Evolutionary conservation across 2,797 vertebrate species (phyloP).

Genomic region (Melanogrammus aeglefinus): DNA sequence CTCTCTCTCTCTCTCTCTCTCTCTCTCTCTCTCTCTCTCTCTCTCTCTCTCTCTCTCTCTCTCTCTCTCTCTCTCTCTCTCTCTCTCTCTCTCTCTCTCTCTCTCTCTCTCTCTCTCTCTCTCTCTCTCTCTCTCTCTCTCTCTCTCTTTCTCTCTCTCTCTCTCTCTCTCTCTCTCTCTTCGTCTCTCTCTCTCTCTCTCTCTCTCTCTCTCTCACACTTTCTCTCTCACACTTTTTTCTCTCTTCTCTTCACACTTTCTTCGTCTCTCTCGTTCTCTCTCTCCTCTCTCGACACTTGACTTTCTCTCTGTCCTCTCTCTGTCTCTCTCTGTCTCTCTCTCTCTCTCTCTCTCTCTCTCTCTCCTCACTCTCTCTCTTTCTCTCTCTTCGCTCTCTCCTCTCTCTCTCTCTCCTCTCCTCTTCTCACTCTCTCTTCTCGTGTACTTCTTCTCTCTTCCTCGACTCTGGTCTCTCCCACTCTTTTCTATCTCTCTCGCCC

Average conservation of each 20-base stretch:
- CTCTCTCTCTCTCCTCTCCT: conserved; percentile 30
- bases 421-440: too few species aligned
- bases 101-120: too few species aligned
- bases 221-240: too few species aligned
- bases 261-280: background rate
- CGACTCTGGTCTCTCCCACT: background rate
- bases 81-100: too few species aligned
- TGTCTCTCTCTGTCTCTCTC: too few species aligned
- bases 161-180: background rate
- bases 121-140: too few species aligned
- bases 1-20: too few species aligned
- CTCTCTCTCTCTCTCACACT: background rate
- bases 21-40: too few species aligned
- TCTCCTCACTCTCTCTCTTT: background rate
- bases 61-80: too few species aligned
- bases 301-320: background rate
- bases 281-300: background rate
- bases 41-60: too few species aligned
- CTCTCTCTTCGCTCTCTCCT: background rate
- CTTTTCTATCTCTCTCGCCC: background rate
- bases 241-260: background rate
- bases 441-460: too few species aligned
- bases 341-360: conserved; percentile 11
- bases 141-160: background rate
- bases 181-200: conserved; percentile 29